Evolutionary conservation across 2,888 invertebrate genomes (phyloP).

Genomic region (Homarus gammarus): DNA sequence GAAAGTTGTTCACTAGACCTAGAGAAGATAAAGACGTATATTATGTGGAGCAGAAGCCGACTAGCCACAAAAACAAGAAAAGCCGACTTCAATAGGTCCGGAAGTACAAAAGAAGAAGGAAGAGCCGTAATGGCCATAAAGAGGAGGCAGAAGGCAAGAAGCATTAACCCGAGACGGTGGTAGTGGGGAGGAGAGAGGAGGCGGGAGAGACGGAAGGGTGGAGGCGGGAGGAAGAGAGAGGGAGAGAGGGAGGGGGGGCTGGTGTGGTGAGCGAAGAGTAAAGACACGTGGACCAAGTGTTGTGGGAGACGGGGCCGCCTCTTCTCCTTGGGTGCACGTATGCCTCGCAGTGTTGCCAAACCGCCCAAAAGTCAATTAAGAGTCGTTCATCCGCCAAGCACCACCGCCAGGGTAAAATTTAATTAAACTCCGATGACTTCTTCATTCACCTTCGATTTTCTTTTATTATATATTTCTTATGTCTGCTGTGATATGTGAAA

Average conservation of each 20-base stretch:
- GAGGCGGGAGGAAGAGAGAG: neutral
- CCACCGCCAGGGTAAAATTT: constrained; percentile 70
- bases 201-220: constrained; percentile 5
- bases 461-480: neutral
- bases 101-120: constrained; percentile 7
- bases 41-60: too few relatives aligned
- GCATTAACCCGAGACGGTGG: neutral
- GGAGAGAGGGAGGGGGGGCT: neutral
- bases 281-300: constrained; percentile 23
- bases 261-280: constrained; percentile 23
- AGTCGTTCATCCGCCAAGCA: constrained; percentile 74
- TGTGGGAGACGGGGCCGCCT: constrained; percentile 28
- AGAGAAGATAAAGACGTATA: too few relatives aligned
- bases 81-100: neutral
- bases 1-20: too few relatives aligned
- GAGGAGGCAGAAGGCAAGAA: neutral
- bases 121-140: constrained; percentile 2
- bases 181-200: neutral
- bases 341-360: constrained; percentile 73
- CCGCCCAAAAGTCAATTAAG: constrained; percentile 73
- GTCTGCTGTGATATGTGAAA: neutral
- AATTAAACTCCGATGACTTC: constrained; percentile 63
- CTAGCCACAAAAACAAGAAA: too few relatives aligned
- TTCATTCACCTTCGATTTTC: constrained; percentile 32
- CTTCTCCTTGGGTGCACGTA: constrained; percentile 72